A percentile compares a stretch with the other conserved stretches of the same genome.
Evolutionary conservation across 1,140 invertebrate species (phyloP).

Genomic region (Ceratina japonica): DNA sequence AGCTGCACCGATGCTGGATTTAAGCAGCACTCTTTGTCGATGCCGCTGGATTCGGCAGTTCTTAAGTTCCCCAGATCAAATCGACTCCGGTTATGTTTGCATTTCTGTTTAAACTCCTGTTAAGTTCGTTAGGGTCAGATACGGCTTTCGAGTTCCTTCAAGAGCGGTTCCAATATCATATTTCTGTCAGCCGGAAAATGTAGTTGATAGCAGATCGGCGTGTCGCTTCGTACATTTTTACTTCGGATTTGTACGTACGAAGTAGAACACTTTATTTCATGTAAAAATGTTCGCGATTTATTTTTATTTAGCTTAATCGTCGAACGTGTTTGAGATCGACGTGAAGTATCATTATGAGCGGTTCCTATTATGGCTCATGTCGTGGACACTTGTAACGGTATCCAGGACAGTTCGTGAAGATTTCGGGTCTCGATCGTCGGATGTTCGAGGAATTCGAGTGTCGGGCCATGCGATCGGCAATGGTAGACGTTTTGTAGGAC

Average conservation of each 20-base stretch:
- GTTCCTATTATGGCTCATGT: not conserved
- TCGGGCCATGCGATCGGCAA: conserved; percentile 45
- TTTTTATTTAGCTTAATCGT: not conserved
- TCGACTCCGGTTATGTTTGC: not conserved
- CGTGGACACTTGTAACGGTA: conserved; percentile 11
- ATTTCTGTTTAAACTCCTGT: conserved; percentile 3
- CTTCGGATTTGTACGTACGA: no score
- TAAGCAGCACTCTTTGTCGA: not conserved
- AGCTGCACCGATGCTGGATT: not conserved
- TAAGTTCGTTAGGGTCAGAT: not conserved
- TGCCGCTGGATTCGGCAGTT: not conserved
- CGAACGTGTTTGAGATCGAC: not conserved
- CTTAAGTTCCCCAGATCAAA: not conserved
- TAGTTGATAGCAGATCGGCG: no score
- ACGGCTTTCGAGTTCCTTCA: not conserved
- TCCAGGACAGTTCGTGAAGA: conserved; percentile 33
- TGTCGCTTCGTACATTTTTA: no score
- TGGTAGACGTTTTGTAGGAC: conserved; percentile 54
- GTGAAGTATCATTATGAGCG: not conserved
- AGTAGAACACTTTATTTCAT: no score
- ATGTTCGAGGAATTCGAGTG: conserved; percentile 61
- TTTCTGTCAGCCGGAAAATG: not conserved
- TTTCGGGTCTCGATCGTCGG: conserved; percentile 43
- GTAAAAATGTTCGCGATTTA: no score
- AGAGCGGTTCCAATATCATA: not conserved